Evolutionary conservation across 2,797 vertebrate species (phyloP).

Genomic region (Circus cinereus): DNA sequence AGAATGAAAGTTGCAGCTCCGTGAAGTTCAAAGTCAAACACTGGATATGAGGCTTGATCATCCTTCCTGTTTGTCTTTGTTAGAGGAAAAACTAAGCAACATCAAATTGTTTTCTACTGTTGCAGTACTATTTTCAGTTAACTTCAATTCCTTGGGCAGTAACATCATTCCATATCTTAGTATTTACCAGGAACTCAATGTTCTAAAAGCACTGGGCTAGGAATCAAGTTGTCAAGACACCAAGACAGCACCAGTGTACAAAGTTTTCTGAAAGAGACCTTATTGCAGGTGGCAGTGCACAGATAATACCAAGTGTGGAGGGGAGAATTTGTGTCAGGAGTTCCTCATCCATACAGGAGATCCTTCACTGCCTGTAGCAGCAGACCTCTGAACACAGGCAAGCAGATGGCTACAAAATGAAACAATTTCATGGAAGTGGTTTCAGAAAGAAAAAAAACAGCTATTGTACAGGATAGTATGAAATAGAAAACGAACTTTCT

Average conservation of each 20-base stretch:
- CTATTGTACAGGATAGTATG: neutral
- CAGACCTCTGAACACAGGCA: neutral
- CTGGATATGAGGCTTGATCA: neutral
- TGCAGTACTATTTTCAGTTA: neutral
- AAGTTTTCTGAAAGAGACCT: neutral
- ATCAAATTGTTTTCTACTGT: neutral
- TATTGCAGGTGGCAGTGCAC: neutral
- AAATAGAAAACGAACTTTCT: neutral
- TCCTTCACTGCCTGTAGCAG: neutral
- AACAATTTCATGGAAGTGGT: neutral
- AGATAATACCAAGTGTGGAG: neutral
- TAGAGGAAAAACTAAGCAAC: neutral
- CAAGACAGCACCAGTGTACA: neutral
- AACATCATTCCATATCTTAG: neutral
- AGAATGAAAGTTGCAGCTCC: neutral
- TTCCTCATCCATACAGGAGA: neutral
- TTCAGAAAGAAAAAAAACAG: neutral
- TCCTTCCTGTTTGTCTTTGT: neutral
- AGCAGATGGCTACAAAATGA: neutral
- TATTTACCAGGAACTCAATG: neutral
- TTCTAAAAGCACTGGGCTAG: conserved; percentile 3
- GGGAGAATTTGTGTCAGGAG: neutral
- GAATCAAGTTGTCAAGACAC: neutral
- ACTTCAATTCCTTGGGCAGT: neutral
- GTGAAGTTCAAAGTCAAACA: neutral